Evolutionary conservation across 2,888 invertebrate species (phyloP).

Genomic region (Silvanus unidentatus): DNA sequence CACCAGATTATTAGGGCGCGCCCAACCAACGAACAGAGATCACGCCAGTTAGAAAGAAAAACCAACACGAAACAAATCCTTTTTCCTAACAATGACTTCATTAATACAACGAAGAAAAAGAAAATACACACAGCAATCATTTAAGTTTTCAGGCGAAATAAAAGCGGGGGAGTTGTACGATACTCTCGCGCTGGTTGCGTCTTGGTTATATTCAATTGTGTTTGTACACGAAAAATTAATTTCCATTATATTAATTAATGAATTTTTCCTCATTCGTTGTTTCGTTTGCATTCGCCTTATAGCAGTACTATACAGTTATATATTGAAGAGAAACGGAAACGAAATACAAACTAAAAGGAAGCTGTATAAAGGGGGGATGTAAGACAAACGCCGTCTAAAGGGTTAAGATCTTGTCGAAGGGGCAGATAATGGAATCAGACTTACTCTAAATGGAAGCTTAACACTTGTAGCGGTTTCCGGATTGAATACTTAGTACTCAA

Average conservation of each 20-base stretch:
- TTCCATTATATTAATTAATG: too few relatives aligned
- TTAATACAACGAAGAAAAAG: too few relatives aligned
- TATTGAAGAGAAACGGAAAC: slow-evolving; percentile 19
- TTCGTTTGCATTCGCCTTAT: slow-evolving; percentile 25
- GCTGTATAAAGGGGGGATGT: background rate
- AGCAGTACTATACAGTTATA: too few relatives aligned
- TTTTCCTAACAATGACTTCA: background rate
- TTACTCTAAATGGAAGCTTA: slow-evolving; percentile 48
- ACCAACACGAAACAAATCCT: slow-evolving; percentile 2
- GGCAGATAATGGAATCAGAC: slow-evolving; percentile 48
- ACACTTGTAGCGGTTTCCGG: slow-evolving; percentile 47
- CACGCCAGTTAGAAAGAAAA: too few relatives aligned
- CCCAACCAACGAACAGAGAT: background rate
- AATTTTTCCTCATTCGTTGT: slow-evolving; percentile 13
- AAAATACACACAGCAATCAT: too few relatives aligned
- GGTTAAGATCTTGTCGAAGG: slow-evolving; percentile 44
- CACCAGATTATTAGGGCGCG: slow-evolving; percentile 2
- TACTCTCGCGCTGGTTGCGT: slow-evolving; percentile 3
- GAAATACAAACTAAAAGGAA: slow-evolving; percentile 23
- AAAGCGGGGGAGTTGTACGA: background rate
- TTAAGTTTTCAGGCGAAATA: too few relatives aligned
- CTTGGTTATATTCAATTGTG: slow-evolving; percentile 5
- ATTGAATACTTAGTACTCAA: slow-evolving; percentile 45
- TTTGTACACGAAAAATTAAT: too few relatives aligned
- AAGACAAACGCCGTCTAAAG: slow-evolving; percentile 21